Evolutionary conservation across 2,888 invertebrate genomes (phyloP).

Genomic region (Aplocera efformata): DNA sequence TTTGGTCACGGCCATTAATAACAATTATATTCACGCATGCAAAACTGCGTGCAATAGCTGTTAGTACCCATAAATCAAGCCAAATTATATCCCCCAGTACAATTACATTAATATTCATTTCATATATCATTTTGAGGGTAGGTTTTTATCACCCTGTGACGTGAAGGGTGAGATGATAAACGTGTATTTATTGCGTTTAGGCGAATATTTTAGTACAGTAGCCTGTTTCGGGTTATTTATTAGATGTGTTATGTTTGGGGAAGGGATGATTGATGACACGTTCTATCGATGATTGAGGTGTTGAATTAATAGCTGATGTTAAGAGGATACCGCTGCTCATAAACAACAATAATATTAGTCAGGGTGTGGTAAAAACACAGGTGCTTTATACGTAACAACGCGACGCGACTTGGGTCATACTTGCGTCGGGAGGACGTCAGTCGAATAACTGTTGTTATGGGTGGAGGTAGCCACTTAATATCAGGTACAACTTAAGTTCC

Average conservation of each 20-base stretch:
- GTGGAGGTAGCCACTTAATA: too few species aligned
- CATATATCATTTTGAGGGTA: conserved; percentile 28
- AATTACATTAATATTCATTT: conserved; percentile 28
- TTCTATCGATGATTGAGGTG: too few species aligned
- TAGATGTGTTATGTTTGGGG: conserved; percentile 17
- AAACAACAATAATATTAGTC: too few species aligned
- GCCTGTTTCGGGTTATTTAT: conserved; percentile 20
- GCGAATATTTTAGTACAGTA: conserved; percentile 22
- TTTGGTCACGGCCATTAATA: conserved; percentile 3
- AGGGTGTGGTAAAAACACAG: too few species aligned
- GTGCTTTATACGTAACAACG: too few species aligned
- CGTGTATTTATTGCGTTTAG: conserved; percentile 20
- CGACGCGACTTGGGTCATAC: too few species aligned
- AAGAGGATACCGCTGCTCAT: too few species aligned
- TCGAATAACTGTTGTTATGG: too few species aligned
- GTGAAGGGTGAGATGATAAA: conserved; percentile 29
- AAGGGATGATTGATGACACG: too few species aligned
- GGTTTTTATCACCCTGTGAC: conserved; percentile 22
- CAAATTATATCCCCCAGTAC: conserved; percentile 14
- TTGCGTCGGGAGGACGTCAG: too few species aligned
- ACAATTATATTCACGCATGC: conserved; percentile 11
- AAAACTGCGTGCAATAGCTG: conserved; percentile 6
- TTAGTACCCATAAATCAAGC: conserved; percentile 13
- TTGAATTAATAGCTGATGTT: too few species aligned
- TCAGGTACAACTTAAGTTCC: too few species aligned